Evolutionary conservation across 2,888 invertebrate genomes (phyloP), one percentile per base, ranked within the genome.

Genomic region (Cylindroiulus punctatus): DNA sequence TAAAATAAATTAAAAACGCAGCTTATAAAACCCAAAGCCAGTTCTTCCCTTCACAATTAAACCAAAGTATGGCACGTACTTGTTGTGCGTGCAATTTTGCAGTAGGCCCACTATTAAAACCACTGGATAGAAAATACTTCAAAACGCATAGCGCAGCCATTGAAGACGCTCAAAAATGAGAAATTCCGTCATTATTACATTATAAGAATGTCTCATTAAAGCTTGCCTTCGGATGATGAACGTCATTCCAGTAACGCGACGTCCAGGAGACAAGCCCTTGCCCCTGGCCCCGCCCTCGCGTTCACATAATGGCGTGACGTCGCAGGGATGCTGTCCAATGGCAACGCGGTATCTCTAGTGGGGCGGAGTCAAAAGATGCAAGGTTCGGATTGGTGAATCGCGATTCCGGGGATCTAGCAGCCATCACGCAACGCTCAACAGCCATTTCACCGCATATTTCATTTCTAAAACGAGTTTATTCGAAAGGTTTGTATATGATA

Each of bases 181-280:
- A 76, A 76, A 30, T 76, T 76, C 76, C 76, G 76, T 76, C 76
- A 32, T 76, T 76, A 76, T 76, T 76, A 76, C 76, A 76, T 76
- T 76, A 76, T 30, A 76, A 76, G 76, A 76, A 76, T 76, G 76
- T 76, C 76, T 76, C 76, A 76, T 76, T 76, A 76, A 76, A 8
- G 30, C 76, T 76, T 30, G 30, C 76, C 76, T 30, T 76, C 76
- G 2, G 30, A 76, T 32, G 76, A 76, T 76, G 17, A 76, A 76
- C 76, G 76, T 76, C 76, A 30, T 76, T 76, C 14, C n/a, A n/a
- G n/a, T n/a, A n/a, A 76, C 26, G 26, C 14, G 76, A 30, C 76
- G 76, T 30, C 76, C 7, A 26, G 14, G 3, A 76, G 76, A 76
- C 76, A 32, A 76, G 76, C 76, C 76, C 76, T 76, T 30, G 30